Evolutionary conservation across 2,797 vertebrate genomes (phyloP), one percentile per base, ranked within the genome.

Genomic region (Champsocephalus gunnari): DNA sequence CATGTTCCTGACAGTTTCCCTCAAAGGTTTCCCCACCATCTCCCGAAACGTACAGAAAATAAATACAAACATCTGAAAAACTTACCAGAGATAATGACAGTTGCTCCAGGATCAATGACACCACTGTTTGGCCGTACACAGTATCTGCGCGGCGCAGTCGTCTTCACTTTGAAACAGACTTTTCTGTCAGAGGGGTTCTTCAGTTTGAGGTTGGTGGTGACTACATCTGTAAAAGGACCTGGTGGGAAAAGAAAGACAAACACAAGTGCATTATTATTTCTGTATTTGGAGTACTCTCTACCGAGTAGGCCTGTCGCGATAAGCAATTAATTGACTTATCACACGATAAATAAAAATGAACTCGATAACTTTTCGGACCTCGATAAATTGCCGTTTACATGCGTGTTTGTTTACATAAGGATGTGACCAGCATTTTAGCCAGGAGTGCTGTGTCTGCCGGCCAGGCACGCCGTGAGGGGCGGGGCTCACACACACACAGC

Each of bases 141-240:
- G 93, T 99, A 99, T 88, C 98, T 94, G 80, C 98, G 97, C 4
- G 98, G 98, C 0, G 98, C 98, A 63, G 98, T 99, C 14, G 98
- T 99, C 95, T 99, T 99, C 93, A 99, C 98, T 95, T 99, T 99
- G 92, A 99, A 99, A 94, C 98, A 99, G 76, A 99, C 97, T 96
- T 93, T 97, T 92, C 89, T 97, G 71, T 99, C 98, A 67, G 98
- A 99, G 1, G 98, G 98, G 91, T 99, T 99, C 90, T 96, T 96
- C 89, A 99, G 95, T 86, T 98, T 99, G 88, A 99, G 97, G 92
- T 96, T 98, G 87, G 97, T 98, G 88, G 97, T 99, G 90, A 99
- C 96, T 79, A 99, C 98, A 93, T 99, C 98, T 96, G 98, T 99
- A 93, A 99, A 99, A 66, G 98, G 98, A 95, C 98, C 98, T 93